Evolutionary conservation across 2,113 vertebrate species (phyloP).

Genomic region (Dryoscopus gambensis): DNA sequence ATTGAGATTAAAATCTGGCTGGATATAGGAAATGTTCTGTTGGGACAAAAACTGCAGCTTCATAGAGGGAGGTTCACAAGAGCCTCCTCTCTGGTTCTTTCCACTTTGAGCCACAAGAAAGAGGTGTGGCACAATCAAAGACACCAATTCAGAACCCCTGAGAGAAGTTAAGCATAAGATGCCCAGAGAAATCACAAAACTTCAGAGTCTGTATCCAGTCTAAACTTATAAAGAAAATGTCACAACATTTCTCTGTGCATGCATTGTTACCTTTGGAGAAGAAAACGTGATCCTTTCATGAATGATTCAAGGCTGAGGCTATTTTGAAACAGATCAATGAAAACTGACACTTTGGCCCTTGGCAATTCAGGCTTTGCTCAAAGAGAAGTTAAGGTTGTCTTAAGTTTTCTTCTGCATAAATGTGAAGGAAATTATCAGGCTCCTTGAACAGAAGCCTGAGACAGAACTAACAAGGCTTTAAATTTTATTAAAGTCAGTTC

Average conservation of each 20-base stretch:
- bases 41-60: not conserved
- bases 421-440: not conserved
- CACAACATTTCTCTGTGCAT: not conserved
- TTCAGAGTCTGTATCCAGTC: not conserved
- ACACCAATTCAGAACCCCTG: not conserved
- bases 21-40: not conserved
- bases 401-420: not conserved
- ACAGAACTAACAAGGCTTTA: not conserved
- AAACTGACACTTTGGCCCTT: not conserved
- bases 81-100: not conserved
- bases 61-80: not conserved
- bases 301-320: slow-evolving; percentile 24
- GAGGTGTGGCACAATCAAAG: not conserved
- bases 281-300: not conserved
- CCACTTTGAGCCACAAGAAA: not conserved
- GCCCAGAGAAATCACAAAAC: not conserved
- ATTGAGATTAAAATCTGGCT: not conserved
- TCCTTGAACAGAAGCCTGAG: not conserved
- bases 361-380: not conserved
- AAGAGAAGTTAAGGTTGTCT: slow-evolving; percentile 1
- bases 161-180: not conserved
- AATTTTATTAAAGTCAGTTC: not conserved
- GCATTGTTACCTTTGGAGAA: not conserved
- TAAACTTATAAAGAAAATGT: not conserved
- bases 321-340: slow-evolving; percentile 29